phyloP scores from a whole-genome alignment of 2,888 invertebrate genomes.

The Magallana nippona region DNA sequence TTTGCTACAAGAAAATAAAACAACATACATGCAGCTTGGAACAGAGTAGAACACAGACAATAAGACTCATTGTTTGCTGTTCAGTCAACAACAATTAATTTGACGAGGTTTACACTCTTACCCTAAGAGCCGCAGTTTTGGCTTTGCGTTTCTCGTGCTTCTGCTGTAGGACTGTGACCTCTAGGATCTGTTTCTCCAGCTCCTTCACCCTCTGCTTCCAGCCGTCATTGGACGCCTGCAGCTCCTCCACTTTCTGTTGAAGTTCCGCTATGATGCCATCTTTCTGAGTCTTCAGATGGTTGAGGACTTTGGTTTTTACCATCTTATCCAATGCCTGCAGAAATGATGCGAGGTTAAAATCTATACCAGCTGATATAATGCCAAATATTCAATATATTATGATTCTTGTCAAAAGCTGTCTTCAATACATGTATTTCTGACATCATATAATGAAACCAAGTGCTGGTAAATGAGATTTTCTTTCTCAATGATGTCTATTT shows the following conservation, averaged over 20 bases:
- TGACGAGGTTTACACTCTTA: constrained; percentile 48
- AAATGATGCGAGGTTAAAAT: background rate
- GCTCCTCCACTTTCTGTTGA: constrained; percentile 62
- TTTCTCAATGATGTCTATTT: too few relatives aligned
- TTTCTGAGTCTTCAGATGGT: constrained; percentile 57
- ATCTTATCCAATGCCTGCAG: constrained; percentile 64
- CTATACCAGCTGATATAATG: too few relatives aligned
- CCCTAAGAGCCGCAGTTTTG: constrained; percentile 69
- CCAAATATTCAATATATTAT: too few relatives aligned
- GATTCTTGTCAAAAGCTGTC: too few relatives aligned
- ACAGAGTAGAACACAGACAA: too few relatives aligned
- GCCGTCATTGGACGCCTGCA: constrained; percentile 63
- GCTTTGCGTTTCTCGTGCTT: constrained; percentile 72
- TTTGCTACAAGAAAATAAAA: constrained; percentile 60
- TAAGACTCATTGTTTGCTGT: too few relatives aligned
- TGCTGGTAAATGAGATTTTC: too few relatives aligned
- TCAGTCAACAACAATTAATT: background rate
- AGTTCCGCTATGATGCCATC: constrained; percentile 57
- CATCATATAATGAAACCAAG: too few relatives aligned
- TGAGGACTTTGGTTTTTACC: constrained; percentile 59
- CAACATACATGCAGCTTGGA: background rate
- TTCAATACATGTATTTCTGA: too few relatives aligned
- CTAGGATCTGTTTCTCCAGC: constrained; percentile 68
- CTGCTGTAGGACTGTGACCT: constrained; percentile 69
- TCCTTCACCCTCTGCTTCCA: constrained; percentile 70